phyloP scores from a whole-genome alignment of 2,113 vertebrate genomes.

The Saccopteryx bilineata region DNA sequence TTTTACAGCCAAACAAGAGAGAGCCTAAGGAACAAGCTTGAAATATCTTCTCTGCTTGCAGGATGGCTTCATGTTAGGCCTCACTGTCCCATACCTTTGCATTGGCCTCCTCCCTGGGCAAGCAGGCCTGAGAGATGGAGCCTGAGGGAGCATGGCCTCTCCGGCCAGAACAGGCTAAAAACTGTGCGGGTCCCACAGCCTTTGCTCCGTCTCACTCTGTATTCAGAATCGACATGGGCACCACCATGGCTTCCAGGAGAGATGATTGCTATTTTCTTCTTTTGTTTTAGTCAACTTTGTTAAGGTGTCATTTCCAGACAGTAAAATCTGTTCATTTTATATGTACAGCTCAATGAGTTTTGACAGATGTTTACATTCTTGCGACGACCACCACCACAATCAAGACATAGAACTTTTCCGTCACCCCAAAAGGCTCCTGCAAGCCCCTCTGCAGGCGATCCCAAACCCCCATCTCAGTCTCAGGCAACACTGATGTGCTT shows the following conservation, averaged over 20 bases:
- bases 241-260: neutral
- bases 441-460: neutral
- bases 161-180: neutral
- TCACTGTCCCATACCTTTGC: neutral
- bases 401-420: neutral
- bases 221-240: neutral
- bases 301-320: neutral
- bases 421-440: neutral
- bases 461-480: neutral
- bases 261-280: neutral
- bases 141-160: neutral
- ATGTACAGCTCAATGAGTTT: neutral
- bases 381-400: neutral
- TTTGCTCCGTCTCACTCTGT: neutral
- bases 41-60: neutral
- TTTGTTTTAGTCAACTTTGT: neutral
- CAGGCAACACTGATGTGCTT: neutral
- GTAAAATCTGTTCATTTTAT: neutral
- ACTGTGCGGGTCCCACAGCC: accelerated
- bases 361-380: neutral
- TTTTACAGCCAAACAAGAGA: constrained; percentile 17
- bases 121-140: no score
- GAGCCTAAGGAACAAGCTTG: neutral
- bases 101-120: neutral
- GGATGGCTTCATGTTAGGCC: neutral